Evolutionary conservation across 2,888 invertebrate genomes (phyloP).

Genomic region (Spodoptera exigua): DNA sequence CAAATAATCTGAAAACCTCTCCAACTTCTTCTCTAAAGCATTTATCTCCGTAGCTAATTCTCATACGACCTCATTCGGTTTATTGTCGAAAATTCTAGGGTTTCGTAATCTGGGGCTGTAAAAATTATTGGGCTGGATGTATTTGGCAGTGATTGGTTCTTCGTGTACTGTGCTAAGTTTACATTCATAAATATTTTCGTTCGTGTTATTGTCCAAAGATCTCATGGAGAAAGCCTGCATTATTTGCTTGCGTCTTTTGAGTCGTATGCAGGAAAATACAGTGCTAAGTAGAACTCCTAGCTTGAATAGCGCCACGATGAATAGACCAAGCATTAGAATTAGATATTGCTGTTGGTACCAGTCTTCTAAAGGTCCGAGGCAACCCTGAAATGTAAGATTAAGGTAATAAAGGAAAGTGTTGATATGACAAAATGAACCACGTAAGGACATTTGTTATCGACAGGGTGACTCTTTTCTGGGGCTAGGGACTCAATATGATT

Average conservation of each 20-base stretch:
- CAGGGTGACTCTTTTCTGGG: too few relatives aligned
- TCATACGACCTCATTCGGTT: conserved; percentile 88
- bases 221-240: conserved; percentile 79
- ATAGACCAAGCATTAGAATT: conserved; percentile 90
- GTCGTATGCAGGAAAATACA: conserved; percentile 91
- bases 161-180: conserved; percentile 71
- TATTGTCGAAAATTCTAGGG: conserved; percentile 82
- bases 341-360: conserved; percentile 94
- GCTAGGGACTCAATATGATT: too few relatives aligned
- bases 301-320: conserved; percentile 92
- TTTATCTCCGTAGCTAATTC: conserved; percentile 88
- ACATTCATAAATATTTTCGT: conserved; percentile 82
- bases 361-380: conserved; percentile 91
- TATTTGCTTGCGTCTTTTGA: conserved; percentile 87
- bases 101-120: conserved; percentile 85
- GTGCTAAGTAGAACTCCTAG: conserved; percentile 92
- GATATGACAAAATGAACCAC: too few relatives aligned
- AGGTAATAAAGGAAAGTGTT: too few relatives aligned
- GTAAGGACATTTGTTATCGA: too few relatives aligned
- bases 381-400: conserved; percentile 88
- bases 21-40: conserved; percentile 86
- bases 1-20: conserved; percentile 86
- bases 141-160: conserved; percentile 82
- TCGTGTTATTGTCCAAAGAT: conserved; percentile 76
- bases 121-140: conserved; percentile 85